A percentile compares a stretch with the other conserved stretches of the same genome.
Evolutionary conservation across 2,888 invertebrate species (phyloP).

Genomic region (Eugnorisma glareosa): DNA sequence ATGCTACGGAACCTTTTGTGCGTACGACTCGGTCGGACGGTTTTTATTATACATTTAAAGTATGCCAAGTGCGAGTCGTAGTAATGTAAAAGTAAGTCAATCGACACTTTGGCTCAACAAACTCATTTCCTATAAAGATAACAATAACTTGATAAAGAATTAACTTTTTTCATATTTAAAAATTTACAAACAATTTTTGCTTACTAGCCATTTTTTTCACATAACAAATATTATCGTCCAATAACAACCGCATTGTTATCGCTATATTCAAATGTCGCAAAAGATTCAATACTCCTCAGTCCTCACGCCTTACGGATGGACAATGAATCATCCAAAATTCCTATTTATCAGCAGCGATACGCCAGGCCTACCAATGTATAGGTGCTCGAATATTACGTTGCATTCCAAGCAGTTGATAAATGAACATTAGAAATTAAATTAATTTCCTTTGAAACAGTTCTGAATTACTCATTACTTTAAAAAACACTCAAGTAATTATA

Average conservation of each 20-base stretch:
- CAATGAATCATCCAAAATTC: conserved; percentile 84
- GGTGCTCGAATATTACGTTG: conserved; percentile 49
- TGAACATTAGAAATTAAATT: background rate
- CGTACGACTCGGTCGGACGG: background rate
- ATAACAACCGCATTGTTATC: conserved; percentile 37
- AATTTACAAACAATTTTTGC: background rate
- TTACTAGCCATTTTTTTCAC: conserved; percentile 10
- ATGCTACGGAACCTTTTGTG: background rate
- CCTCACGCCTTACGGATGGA: conserved; percentile 57
- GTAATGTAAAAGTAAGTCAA: background rate
- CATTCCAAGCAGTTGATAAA: conserved; percentile 44
- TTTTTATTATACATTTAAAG: background rate
- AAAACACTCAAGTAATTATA: background rate
- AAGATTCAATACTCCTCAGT: conserved; percentile 51
- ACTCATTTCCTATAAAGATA: background rate
- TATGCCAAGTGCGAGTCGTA: too few species aligned
- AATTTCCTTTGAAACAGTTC: background rate
- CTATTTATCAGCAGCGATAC: conserved; percentile 72
- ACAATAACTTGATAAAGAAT: background rate
- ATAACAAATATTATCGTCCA: background rate
- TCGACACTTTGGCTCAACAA: background rate
- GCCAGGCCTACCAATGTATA: conserved; percentile 60
- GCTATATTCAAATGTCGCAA: conserved; percentile 45
- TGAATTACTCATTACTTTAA: background rate
- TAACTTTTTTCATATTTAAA: background rate